A percentile compares a stretch with the other conserved stretches of the same genome.
Conservation (phyloP, 1,140 invertebrate genomes). For the Ceratosolen solmsi region DNA sequence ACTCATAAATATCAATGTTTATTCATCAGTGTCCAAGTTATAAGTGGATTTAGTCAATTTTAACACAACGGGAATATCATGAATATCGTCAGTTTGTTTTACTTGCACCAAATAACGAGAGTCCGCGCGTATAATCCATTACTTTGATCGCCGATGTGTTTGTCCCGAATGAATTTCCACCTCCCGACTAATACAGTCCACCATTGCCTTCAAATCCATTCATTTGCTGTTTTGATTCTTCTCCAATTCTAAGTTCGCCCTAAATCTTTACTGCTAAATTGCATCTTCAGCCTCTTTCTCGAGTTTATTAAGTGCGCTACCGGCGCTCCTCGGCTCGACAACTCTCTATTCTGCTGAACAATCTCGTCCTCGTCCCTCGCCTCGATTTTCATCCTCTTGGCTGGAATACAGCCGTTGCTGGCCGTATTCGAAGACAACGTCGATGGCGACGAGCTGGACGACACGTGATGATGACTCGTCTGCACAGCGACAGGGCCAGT, state of each 20-base stretch:
- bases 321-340: neutral
- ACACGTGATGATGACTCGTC: slow-evolving; percentile 36
- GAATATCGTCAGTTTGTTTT: neutral
- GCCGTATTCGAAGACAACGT: neutral
- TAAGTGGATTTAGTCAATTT: too few relatives aligned
- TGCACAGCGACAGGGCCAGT: neutral
- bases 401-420: neutral
- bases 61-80: neutral
- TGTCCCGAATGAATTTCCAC: neutral
- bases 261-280: slow-evolving; percentile 53
- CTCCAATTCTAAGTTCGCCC: neutral
- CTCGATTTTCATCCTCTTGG: slow-evolving; percentile 44
- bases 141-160: neutral
- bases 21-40: neutral
- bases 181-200: neutral
- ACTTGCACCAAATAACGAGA: neutral
- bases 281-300: slow-evolving; percentile 57
- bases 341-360: slow-evolving; percentile 46
- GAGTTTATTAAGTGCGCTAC: neutral
- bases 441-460: slow-evolving; percentile 22
- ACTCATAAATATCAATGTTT: neutral
- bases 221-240: too few relatives aligned
- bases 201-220: too few relatives aligned
- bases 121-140: neutral
- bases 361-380: slow-evolving; percentile 41